Evolutionary conservation across 2,888 invertebrate genomes (phyloP).

Genomic region (Agapetus fuscipes): DNA sequence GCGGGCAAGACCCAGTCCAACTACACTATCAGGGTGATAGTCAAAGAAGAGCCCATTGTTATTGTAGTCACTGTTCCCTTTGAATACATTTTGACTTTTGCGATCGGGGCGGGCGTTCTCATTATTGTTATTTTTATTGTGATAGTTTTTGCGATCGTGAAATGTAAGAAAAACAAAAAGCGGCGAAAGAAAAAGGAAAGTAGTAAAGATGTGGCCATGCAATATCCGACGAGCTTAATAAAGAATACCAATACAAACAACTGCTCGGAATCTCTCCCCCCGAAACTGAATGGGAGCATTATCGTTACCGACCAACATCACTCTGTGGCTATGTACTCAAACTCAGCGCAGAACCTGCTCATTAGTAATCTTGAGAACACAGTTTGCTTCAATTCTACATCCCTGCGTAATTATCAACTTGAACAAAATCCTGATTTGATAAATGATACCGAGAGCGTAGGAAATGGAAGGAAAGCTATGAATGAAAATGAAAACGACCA

Average conservation of each 20-base stretch:
- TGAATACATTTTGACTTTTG: slow-evolving; percentile 60
- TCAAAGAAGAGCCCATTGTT: slow-evolving; percentile 62
- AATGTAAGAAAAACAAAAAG: slow-evolving; percentile 42
- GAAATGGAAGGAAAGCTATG: slow-evolving; percentile 34
- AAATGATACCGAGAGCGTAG: slow-evolving; percentile 62
- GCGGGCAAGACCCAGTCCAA: slow-evolving; percentile 74
- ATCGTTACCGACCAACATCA: slow-evolving; percentile 46
- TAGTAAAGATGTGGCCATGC: slow-evolving; percentile 52
- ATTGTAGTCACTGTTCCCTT: slow-evolving; percentile 59
- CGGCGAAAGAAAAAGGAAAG: slow-evolving; percentile 47
- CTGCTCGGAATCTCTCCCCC: slow-evolving; percentile 39
- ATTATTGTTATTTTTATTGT: slow-evolving; percentile 56
- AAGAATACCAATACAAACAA: slow-evolving; percentile 34
- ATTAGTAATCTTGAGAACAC: slow-evolving; percentile 31
- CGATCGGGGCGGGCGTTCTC: slow-evolving; percentile 55
- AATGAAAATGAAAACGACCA: slow-evolving; percentile 18
- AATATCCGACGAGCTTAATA: slow-evolving; percentile 41
- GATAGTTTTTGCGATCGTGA: slow-evolving; percentile 53
- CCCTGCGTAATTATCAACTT: slow-evolving; percentile 38
- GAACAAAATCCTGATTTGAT: slow-evolving; percentile 75
- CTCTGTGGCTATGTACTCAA: slow-evolving; percentile 44
- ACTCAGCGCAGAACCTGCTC: slow-evolving; percentile 36
- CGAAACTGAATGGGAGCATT: slow-evolving; percentile 44
- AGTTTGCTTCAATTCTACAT: slow-evolving; percentile 48
- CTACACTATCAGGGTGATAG: slow-evolving; percentile 67